These are phyloP conservation scores for Callaeas wilsoni DNA, from an alignment of 2,113 vertebrate species.

Conservation along the genomic window DNA sequence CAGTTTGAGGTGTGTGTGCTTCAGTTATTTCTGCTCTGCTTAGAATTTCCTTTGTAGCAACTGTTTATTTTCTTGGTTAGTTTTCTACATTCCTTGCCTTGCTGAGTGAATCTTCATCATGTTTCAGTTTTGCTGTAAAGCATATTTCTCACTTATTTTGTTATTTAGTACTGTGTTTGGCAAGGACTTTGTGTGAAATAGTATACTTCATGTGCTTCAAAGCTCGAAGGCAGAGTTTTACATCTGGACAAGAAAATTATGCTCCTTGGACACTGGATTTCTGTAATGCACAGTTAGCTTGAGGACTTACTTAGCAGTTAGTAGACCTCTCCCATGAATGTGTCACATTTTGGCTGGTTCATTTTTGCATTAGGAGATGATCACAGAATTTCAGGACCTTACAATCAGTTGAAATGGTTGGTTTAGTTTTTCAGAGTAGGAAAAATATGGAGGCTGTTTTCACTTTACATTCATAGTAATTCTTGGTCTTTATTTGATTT, in stretches of 20 bases:
- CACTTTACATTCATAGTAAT: not conserved
- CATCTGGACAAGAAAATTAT: slow-evolving; percentile 3
- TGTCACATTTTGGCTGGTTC: not conserved
- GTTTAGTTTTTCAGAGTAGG: not conserved
- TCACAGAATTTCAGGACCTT: not conserved
- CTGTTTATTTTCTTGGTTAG: not conserved
- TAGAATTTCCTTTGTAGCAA: not conserved
- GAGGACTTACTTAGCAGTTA: not conserved
- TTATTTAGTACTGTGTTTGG: slow-evolving; percentile 24
- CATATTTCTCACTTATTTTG: slow-evolving; percentile 37
- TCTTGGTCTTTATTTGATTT: not conserved
- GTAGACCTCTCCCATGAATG: not conserved
- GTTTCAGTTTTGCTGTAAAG: slow-evolving; percentile 33
- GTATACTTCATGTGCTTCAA: not conserved
- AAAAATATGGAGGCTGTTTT: not conserved
- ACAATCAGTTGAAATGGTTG: not conserved
- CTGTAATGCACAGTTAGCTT: not conserved
- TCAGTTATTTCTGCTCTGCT: not conserved
- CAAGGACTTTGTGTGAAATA: not conserved
- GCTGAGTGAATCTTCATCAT: not conserved
- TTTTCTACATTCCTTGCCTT: not conserved
- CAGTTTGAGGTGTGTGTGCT: not conserved
- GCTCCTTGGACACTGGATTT: not conserved
- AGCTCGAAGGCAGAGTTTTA: slow-evolving; percentile 8
- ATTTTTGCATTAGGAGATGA: not conserved